Conservation (phyloP, 1,140 invertebrate genomes). For the Zeugodacus cucurbitae region DNA sequence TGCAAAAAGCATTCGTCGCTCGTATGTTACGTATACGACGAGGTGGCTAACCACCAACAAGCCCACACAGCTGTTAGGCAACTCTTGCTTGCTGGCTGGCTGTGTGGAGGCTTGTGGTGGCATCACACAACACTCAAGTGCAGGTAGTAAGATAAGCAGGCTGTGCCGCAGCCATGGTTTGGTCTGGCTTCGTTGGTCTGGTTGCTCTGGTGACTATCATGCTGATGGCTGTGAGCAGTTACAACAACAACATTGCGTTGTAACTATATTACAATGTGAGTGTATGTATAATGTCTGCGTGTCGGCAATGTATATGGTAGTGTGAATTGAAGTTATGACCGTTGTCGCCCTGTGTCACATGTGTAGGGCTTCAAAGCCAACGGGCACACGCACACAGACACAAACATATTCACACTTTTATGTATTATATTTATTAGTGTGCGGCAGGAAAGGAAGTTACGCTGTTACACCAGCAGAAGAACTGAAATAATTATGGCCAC, state of each 20-base stretch:
- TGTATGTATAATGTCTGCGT: neutral
- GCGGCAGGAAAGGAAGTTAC: neutral
- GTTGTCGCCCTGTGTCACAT: neutral
- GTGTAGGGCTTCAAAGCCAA: neutral
- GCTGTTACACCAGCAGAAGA: neutral
- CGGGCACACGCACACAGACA: neutral
- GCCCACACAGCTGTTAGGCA: neutral
- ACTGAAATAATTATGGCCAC: neutral
- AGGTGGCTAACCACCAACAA: neutral
- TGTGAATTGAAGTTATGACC: conserved; percentile 1
- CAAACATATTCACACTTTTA: neutral
- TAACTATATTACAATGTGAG: neutral
- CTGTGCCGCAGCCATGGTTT: neutral
- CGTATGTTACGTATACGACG: conserved; percentile 21
- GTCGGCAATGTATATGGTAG: neutral
- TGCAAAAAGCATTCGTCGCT: neutral
- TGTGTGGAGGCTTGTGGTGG: neutral
- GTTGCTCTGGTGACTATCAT: conserved; percentile 23
- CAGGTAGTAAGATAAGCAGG: neutral
- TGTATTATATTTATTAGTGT: neutral
- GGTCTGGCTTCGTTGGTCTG: neutral
- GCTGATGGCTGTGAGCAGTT: neutral
- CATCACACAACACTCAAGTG: neutral
- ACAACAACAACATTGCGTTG: neutral
- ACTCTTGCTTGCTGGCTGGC: too few species aligned